Evolutionary conservation across 2,888 invertebrate species (phyloP), one percentile per base, ranked within the genome.

Genomic region (Nemapogon koenigi): DNA sequence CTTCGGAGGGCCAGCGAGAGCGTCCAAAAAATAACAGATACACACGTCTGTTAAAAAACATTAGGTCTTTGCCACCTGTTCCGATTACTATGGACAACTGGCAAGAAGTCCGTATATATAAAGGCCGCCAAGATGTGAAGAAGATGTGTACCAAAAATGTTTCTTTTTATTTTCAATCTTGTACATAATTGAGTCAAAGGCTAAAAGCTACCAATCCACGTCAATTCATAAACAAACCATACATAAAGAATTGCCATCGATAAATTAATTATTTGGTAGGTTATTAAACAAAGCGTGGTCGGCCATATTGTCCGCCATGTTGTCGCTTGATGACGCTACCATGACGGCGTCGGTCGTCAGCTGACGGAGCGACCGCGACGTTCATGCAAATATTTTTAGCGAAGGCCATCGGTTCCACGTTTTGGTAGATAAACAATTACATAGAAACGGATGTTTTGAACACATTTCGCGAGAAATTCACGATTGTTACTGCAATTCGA

Each of bases 241-340:
- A 22, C 6, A 22, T 7, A 7, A 7, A 22, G 10, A 7, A 22
- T 7, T 10, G 10, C 6, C 22, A 22, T 22, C 6, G 11, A 16
- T 33, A 32, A 3, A 32, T 3, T 11, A 32, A 17, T 32, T 33
- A 3, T 16, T 31, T 13, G 16, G 14, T 16, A 26, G 29, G 42
- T 43, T 38, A 66, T 66, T 62, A 70, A 69, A 68, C 62, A 66
- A 60, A 54, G n/a, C n/a, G n/a, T 22, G 46, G 46, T 42, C 59
- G 41, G 62, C 68, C 65, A 71, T 70, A 42, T 65, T 70, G 59
- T 47, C 59, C 48, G 64, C 70, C 72, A 72, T 73, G 63, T 72
- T 52, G 53, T 47, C 28, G 52, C 46, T 44, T 53, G 49, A 62
- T 62, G 62, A 65, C 62, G 60, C 30, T 54, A 4, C 30, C 16